Evolutionary conservation across 1,140 invertebrate genomes (phyloP).

Genomic region (Bombus pascuorum): DNA sequence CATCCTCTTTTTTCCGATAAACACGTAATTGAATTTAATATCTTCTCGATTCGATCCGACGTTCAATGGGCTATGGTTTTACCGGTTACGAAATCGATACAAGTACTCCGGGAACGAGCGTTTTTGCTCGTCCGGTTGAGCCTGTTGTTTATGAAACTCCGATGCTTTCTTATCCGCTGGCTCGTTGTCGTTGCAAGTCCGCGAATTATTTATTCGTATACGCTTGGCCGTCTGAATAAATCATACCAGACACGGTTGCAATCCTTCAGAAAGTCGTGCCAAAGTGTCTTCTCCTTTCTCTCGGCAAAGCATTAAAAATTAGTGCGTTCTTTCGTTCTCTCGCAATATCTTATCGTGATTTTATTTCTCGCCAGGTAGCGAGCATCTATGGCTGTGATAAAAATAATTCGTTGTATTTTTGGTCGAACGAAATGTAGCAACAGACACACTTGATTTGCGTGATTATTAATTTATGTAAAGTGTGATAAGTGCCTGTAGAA

Average conservation of each 20-base stretch:
- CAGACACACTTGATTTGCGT: no score
- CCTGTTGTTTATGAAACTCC: constrained; percentile 60
- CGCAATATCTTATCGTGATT: constrained; percentile 23
- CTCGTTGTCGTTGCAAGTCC: neutral
- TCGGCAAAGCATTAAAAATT: constrained; percentile 60
- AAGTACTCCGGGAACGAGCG: neutral
- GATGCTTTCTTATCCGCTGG: constrained; percentile 41
- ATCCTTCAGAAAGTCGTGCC: constrained; percentile 8
- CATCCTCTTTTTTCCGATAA: constrained; percentile 32
- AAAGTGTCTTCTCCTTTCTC: constrained; percentile 27
- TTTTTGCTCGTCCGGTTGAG: constrained; percentile 28
- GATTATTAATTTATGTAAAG: no score
- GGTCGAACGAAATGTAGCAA: no score
- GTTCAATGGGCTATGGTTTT: constrained; percentile 37
- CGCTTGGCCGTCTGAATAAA: constrained; percentile 58
- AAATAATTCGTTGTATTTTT: no score
- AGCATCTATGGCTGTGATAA: neutral
- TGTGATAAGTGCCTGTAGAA: no score
- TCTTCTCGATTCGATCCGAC: constrained; percentile 14
- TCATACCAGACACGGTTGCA: constrained; percentile 49
- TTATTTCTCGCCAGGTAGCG: neutral
- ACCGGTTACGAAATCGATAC: constrained; percentile 17
- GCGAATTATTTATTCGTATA: constrained; percentile 59
- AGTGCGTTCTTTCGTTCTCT: constrained; percentile 29
- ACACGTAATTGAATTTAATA: constrained; percentile 63